A percentile compares a stretch with the other conserved stretches of the same genome.
Conservation (phyloP, 37 sponge, comb jelly and placozoan genomes). For the Bolinopsis microptera region DNA sequence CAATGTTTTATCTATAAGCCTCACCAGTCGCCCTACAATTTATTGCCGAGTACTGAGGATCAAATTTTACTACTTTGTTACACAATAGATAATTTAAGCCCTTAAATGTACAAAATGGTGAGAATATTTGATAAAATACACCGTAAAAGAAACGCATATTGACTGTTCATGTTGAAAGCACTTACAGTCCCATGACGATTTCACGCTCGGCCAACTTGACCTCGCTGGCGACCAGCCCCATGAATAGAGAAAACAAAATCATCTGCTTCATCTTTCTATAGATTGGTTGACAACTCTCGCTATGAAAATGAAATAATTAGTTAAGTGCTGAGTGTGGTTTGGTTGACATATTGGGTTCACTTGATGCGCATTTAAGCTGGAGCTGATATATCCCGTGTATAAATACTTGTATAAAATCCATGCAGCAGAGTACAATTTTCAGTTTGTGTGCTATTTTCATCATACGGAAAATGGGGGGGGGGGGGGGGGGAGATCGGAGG, state of each 20-base stretch:
- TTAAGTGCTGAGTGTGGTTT: not conserved
- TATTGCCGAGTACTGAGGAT: too few species aligned
- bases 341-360: not conserved
- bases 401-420: not conserved
- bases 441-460: too few species aligned
- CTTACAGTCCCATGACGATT: not conserved
- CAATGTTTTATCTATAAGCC: too few species aligned
- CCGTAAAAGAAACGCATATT: not conserved
- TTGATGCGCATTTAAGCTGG: not conserved
- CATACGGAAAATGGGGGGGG: too few species aligned
- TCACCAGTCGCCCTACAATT: too few species aligned
- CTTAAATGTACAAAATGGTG: too few species aligned
- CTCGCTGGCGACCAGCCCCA: not conserved
- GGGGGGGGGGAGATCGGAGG: too few species aligned
- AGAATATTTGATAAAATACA: not conserved
- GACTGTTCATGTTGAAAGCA: not conserved
- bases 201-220: not conserved
- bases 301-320: not conserved
- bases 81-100: too few species aligned
- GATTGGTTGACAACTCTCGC: not conserved
- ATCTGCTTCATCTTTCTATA: not conserved
- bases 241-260: not conserved
- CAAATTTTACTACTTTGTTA: too few species aligned
- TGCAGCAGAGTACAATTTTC: too few species aligned
- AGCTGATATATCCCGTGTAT: not conserved